A percentile compares a stretch with the other conserved stretches of the same genome.
These are phyloP conservation scores for Acrocephalus arundinaceus DNA, from an alignment of 2,113 vertebrate genomes.

Conservation along the genomic window DNA sequence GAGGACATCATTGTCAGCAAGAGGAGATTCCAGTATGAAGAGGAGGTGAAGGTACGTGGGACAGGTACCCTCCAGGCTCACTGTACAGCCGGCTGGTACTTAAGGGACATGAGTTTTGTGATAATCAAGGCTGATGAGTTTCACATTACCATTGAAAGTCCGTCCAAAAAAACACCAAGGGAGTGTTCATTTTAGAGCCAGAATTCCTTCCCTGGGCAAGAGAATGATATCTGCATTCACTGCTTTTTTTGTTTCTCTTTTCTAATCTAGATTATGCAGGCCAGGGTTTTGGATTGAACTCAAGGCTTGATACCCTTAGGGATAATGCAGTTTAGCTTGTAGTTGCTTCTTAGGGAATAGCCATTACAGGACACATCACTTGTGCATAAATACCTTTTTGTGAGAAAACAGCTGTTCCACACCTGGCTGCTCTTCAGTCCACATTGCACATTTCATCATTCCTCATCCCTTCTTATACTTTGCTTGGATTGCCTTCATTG, in stretches of 20 bases:
- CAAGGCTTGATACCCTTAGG: neutral
- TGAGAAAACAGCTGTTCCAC: neutral
- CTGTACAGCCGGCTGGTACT: neutral
- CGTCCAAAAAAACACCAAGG: neutral
- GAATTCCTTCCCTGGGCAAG: neutral
- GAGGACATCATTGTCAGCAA: conserved; percentile 98
- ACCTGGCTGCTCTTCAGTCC: neutral
- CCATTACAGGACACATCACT: neutral
- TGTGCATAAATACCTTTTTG: neutral
- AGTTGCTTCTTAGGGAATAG: neutral
- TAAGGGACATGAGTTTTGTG: fast-evolving
- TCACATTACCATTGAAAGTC: neutral
- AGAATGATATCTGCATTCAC: neutral
- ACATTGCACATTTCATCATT: neutral
- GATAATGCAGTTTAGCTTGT: neutral
- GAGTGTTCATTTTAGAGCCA: neutral
- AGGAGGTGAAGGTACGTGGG: conserved; percentile 91
- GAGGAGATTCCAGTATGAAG: conserved; percentile 95
- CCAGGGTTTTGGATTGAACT: neutral
- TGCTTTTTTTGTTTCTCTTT: neutral
- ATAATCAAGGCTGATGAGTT: neutral
- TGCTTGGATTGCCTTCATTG: neutral
- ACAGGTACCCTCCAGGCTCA: neutral
- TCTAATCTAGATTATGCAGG: neutral
- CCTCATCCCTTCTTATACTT: neutral